Conservation (phyloP, 2,797 vertebrate species). For the Microctenopoma lineatum region DNA sequence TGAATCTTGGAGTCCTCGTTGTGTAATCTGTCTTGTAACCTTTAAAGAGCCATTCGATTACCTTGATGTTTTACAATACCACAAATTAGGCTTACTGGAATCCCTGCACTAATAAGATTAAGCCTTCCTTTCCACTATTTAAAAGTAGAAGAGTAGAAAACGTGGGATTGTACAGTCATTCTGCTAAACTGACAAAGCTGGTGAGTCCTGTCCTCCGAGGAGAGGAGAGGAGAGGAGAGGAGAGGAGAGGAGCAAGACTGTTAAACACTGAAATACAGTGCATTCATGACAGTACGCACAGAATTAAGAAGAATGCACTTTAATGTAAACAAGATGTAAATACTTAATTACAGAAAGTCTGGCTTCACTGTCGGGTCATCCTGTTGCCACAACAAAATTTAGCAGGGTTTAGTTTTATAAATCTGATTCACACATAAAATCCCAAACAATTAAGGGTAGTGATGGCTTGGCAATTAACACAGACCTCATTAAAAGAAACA, state of each 20-base stretch:
- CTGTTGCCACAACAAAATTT: slow-evolving; percentile 28
- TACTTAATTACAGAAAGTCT: background rate
- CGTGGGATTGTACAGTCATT: slow-evolving; percentile 31
- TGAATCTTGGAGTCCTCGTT: slow-evolving; percentile 22
- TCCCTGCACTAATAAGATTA: slow-evolving; percentile 62
- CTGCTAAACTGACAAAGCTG: slow-evolving; percentile 37
- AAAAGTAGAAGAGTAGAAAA: slow-evolving; percentile 35
- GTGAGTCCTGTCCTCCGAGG: slow-evolving; percentile 27
- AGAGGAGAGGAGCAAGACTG: background rate
- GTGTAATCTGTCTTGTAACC: slow-evolving; percentile 55
- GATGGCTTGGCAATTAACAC: background rate
- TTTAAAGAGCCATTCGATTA: slow-evolving; percentile 62
- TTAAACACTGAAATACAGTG: slow-evolving; percentile 23
- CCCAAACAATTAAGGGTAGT: slow-evolving; percentile 5
- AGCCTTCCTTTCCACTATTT: slow-evolving; percentile 37
- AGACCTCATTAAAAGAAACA: slow-evolving; percentile 21
- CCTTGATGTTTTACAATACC: slow-evolving; percentile 67
- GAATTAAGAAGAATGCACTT: slow-evolving; percentile 14
- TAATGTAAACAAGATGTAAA: slow-evolving; percentile 4
- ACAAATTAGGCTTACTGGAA: slow-evolving; percentile 67
- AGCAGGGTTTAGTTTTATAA: slow-evolving; percentile 20
- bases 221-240: background rate
- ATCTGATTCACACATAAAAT: slow-evolving; percentile 18
- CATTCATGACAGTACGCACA: background rate
- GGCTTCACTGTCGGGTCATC: background rate